Evolutionary conservation across 2,888 invertebrate genomes (phyloP).

Genomic region (Clostera curtula): DNA sequence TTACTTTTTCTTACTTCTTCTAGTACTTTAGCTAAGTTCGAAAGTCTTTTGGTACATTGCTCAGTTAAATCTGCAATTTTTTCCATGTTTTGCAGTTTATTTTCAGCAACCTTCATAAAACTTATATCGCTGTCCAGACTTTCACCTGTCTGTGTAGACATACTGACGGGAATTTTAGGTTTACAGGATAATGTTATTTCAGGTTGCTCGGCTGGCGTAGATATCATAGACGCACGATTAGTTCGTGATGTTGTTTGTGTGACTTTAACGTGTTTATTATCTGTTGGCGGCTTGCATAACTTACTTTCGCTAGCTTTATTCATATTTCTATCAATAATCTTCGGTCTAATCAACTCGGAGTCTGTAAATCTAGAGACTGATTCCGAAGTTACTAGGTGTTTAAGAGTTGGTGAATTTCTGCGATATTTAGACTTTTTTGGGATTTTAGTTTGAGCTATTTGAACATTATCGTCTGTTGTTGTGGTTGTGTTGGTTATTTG

Average conservation of each 20-base stretch:
- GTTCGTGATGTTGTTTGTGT: neutral
- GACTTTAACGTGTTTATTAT: constrained; percentile 2
- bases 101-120: constrained; percentile 54
- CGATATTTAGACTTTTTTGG: constrained; percentile 18
- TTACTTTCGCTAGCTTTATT: constrained; percentile 2
- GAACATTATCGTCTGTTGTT: constrained; percentile 21
- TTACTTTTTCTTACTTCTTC: constrained; percentile 67
- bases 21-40: constrained; percentile 60
- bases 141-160: constrained; percentile 51
- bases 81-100: constrained; percentile 65
- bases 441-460: constrained; percentile 8
- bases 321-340: constrained; percentile 1
- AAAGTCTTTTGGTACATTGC: constrained; percentile 62
- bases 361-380: constrained; percentile 10
- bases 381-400: constrained; percentile 13
- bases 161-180: constrained; percentile 30
- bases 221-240: constrained; percentile 19
- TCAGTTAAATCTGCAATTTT: constrained; percentile 66
- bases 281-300: constrained; percentile 1
- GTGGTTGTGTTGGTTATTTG: too few species aligned
- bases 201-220: constrained; percentile 28
- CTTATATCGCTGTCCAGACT: constrained; percentile 43
- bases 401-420: constrained; percentile 37
- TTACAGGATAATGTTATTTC: constrained; percentile 15
- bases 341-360: constrained; percentile 12